A percentile compares a stretch with the other conserved stretches of the same genome.
phyloP scores from a whole-genome alignment of 2,888 invertebrate genomes.

The Epinotia bilunana region DNA sequence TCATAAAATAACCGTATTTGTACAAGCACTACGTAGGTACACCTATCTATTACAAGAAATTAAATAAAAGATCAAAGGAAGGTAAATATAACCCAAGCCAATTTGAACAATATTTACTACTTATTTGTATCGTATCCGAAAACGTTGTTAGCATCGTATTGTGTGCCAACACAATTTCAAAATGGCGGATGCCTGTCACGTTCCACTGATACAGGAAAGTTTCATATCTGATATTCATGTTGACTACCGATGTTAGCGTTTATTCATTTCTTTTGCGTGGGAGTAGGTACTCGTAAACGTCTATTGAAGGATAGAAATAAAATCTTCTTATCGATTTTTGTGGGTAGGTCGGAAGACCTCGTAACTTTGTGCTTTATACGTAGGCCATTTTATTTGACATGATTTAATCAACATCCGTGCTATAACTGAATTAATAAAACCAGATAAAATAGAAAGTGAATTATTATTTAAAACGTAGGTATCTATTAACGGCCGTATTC shows the following conservation, averaged over 20 bases:
- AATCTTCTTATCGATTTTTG: too few species aligned
- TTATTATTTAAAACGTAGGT: too few species aligned
- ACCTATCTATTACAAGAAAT: too few species aligned
- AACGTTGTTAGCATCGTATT: not conserved
- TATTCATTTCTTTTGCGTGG: slow-evolving; percentile 17
- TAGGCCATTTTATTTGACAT: too few species aligned
- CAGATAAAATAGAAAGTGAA: too few species aligned
- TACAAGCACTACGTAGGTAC: too few species aligned
- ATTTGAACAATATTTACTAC: not conserved
- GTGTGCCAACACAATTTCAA: slow-evolving; percentile 6
- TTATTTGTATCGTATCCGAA: not conserved
- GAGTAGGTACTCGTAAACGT: slow-evolving; percentile 3
- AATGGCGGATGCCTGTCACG: slow-evolving; percentile 12
- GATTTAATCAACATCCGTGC: too few species aligned
- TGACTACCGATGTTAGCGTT: not conserved
- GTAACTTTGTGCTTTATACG: too few species aligned
- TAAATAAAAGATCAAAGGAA: not conserved
- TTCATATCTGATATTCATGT: slow-evolving; percentile 14
- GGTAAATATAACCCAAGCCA: not conserved
- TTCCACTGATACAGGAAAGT: slow-evolving; percentile 10
- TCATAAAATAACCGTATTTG: too few species aligned
- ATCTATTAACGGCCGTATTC: too few species aligned
- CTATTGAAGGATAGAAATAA: not conserved
- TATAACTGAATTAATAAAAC: too few species aligned
- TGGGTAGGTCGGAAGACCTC: too few species aligned